These are phyloP conservation scores for Cathartes aura DNA, from an alignment of 2,113 vertebrate species.

Conservation along the genomic window DNA sequence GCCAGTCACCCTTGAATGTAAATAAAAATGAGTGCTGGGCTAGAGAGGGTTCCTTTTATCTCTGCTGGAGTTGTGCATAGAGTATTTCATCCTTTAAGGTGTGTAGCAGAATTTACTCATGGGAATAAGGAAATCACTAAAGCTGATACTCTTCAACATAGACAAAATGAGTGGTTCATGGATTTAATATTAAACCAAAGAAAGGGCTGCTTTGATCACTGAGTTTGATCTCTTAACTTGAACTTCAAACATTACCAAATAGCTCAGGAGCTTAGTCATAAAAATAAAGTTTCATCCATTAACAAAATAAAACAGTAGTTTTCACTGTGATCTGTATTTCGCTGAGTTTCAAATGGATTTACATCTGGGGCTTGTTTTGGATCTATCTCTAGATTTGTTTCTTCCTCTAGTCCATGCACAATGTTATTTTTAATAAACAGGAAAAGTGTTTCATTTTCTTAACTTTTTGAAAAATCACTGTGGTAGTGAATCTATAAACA, in stretches of 20 bases:
- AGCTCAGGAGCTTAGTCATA: neutral
- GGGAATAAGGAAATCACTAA: slow-evolving; percentile 6
- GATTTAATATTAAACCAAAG: slow-evolving; percentile 54
- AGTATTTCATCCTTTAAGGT: slow-evolving; percentile 22
- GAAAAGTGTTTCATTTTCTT: neutral
- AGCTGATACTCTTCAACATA: neutral
- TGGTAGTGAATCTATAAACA: neutral
- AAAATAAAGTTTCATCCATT: slow-evolving; percentile 15
- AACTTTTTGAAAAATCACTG: neutral
- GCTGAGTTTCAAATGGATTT: slow-evolving; percentile 31
- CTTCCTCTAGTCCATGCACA: neutral
- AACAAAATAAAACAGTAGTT: slow-evolving; percentile 27
- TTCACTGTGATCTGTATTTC: slow-evolving; percentile 11
- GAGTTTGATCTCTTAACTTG: slow-evolving; percentile 39
- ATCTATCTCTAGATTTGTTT: neutral
- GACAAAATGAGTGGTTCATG: neutral
- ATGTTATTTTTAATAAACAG: neutral
- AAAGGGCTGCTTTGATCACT: slow-evolving; percentile 51
- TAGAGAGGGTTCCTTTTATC: slow-evolving; percentile 10
- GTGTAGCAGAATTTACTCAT: neutral
- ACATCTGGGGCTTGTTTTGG: neutral
- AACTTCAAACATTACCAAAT: slow-evolving; percentile 47
- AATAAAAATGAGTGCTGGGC: slow-evolving; percentile 21
- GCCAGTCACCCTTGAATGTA: slow-evolving; percentile 14
- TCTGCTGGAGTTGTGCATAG: neutral